Conservation (phyloP, 2,797 vertebrate species). For the Melanogrammus aeglefinus region DNA sequence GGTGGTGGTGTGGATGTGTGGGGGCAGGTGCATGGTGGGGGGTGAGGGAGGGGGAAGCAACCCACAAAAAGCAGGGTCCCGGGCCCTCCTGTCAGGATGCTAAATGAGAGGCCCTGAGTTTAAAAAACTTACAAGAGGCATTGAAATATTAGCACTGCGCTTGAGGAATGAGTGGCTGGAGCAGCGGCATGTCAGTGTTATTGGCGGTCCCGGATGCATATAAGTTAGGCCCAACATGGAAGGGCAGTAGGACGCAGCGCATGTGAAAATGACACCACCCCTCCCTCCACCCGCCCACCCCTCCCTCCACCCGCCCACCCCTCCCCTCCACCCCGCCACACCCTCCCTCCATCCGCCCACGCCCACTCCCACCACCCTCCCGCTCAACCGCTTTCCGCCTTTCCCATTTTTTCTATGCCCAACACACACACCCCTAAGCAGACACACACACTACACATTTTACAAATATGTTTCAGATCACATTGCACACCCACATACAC, state of each 20-base stretch:
- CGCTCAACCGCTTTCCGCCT: slow-evolving; percentile 49
- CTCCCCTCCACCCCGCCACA: too few species aligned
- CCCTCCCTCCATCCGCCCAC: too few species aligned
- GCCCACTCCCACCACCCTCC: too few species aligned
- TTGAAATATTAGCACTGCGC: slow-evolving; percentile 94
- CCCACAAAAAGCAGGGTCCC: slow-evolving; percentile 35
- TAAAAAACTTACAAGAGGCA: slow-evolving; percentile 94
- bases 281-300: slow-evolving; percentile 32
- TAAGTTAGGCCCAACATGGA: slow-evolving; percentile 98
- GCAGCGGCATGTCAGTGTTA: slow-evolving; percentile 91
- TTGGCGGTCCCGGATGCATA: slow-evolving; percentile 95
- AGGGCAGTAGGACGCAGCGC: slow-evolving; percentile 90
- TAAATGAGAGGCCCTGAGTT: slow-evolving; percentile 82
- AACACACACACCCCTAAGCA: slow-evolving; percentile 21
- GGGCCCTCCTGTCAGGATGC: slow-evolving; percentile 77
- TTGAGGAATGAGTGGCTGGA: slow-evolving; percentile 98
- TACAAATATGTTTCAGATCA: neutral
- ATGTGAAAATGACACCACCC: slow-evolving; percentile 83
- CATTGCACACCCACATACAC: slow-evolving; percentile 23
- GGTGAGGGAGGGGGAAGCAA: slow-evolving; percentile 1
- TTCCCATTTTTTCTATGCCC: slow-evolving; percentile 41
- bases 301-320: too few species aligned
- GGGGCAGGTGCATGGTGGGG: neutral
- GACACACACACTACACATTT: slow-evolving; percentile 14
- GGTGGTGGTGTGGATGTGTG: slow-evolving; percentile 18